A percentile compares a stretch with the other conserved stretches of the same genome.
These are phyloP conservation scores for Listronotus oregonensis DNA, from an alignment of 1,140 invertebrate genomes.

Conservation along the genomic window DNA sequence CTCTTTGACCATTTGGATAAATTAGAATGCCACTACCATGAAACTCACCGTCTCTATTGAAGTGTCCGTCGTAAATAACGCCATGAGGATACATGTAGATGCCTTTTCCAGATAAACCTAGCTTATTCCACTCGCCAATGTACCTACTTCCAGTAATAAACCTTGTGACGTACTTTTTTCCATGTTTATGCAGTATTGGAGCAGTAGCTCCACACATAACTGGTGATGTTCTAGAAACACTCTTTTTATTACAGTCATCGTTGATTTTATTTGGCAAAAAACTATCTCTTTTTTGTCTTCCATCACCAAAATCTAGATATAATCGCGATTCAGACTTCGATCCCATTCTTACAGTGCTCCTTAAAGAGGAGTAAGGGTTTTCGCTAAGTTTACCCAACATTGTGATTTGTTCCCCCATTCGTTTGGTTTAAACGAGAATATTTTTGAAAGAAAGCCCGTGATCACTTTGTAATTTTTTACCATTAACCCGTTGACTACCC, in stretches of 20 bases:
- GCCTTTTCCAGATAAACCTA: constrained; percentile 62
- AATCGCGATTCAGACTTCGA: too few relatives aligned
- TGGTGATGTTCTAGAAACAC: not conserved
- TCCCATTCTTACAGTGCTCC: too few relatives aligned
- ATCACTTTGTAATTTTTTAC: too few relatives aligned
- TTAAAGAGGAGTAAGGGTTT: too few relatives aligned
- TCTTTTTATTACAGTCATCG: not conserved
- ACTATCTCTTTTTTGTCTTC: not conserved
- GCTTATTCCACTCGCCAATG: constrained; percentile 59
- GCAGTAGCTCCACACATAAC: not conserved
- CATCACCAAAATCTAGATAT: not conserved
- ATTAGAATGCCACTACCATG: constrained; percentile 60
- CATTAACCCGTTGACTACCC: too few relatives aligned
- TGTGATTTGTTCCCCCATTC: too few relatives aligned
- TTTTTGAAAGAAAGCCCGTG: too few relatives aligned
- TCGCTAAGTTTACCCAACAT: too few relatives aligned
- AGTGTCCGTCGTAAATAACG: constrained; percentile 60
- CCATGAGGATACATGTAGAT: constrained; percentile 48
- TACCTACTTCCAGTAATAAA: constrained; percentile 61
- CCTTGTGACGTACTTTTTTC: not conserved
- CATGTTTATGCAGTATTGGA: not conserved
- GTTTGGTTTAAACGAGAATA: too few relatives aligned
- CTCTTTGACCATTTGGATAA: constrained; percentile 56
- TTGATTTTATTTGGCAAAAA: not conserved
- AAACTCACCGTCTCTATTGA: constrained; percentile 60